Percentiles rank a stretch among this genome's conserved stretches.
phyloP scores from a whole-genome alignment of 37 sponge, comb jelly and placozoan genomes.

The Chondrilla cf. caribensis region DNA sequence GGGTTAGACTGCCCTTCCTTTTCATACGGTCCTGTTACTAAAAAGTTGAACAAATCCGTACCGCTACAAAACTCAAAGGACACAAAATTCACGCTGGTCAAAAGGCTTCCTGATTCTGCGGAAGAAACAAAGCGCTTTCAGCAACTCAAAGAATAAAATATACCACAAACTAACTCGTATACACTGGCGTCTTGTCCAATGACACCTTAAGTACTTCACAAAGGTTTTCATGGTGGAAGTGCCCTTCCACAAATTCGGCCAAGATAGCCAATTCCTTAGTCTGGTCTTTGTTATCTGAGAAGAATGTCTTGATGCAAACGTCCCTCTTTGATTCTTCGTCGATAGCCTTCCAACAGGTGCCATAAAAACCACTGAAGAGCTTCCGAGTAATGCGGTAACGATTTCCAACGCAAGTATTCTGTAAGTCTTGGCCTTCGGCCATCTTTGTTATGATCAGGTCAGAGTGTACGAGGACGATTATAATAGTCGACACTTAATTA shows the following conservation, averaged over 20 bases:
- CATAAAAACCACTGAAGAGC: constrained; percentile 68
- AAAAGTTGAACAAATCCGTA: constrained; percentile 74
- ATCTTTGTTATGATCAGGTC: no score
- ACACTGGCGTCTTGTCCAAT: constrained; percentile 40
- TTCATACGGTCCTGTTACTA: constrained; percentile 71
- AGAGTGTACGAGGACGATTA: no score
- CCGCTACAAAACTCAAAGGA: constrained; percentile 84
- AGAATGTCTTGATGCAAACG: constrained; percentile 58
- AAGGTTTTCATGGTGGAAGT: constrained; percentile 66
- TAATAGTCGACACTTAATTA: no score
- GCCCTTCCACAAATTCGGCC: constrained; percentile 47
- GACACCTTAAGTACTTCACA: constrained; percentile 63
- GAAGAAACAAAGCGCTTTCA: not conserved
- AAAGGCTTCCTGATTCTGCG: not conserved
- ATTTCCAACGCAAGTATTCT: constrained; percentile 12
- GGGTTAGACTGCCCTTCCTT: constrained; percentile 28
- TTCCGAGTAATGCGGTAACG: constrained; percentile 43
- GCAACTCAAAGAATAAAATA: not conserved
- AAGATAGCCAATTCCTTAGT: constrained; percentile 59
- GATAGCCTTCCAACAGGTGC: constrained; percentile 59
- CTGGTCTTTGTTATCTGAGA: constrained; percentile 47
- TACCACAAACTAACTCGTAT: not conserved
- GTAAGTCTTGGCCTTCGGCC: constrained; percentile 36
- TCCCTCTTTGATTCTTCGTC: not conserved
- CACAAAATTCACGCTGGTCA: constrained; percentile 37